These are phyloP conservation scores for Chironomus riparius DNA, from an alignment of 2,888 invertebrate species.

Conservation along the genomic window DNA sequence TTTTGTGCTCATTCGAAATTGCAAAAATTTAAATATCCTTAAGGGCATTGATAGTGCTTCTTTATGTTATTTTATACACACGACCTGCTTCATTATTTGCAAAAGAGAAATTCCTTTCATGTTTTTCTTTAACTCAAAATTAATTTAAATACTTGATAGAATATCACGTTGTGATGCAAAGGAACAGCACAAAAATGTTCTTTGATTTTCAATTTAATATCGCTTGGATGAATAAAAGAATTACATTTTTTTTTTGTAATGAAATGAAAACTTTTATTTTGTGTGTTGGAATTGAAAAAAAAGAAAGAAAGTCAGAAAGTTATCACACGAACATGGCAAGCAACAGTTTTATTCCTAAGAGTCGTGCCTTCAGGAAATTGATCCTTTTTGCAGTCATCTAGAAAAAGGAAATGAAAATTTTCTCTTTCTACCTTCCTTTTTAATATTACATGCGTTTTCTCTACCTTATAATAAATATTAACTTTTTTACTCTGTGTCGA, in stretches of 20 bases:
- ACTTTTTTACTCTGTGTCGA: neutral
- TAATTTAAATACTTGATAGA: neutral
- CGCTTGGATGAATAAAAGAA: neutral
- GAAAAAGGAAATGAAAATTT: conserved; percentile 6
- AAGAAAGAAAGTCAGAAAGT: neutral
- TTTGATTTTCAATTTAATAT: neutral
- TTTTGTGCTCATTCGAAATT: too few species aligned
- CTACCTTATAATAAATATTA: neutral
- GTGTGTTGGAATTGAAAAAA: too few species aligned
- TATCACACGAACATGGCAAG: neutral
- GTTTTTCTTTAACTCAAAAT: neutral
- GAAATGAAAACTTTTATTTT: too few species aligned
- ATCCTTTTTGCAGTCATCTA: neutral
- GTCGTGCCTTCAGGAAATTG: conserved; percentile 12
- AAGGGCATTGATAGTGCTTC: neutral
- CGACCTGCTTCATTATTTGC: neutral
- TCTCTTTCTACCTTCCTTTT: neutral
- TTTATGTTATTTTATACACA: neutral
- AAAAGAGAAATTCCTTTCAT: neutral
- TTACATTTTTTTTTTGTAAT: neutral
- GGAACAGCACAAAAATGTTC: neutral
- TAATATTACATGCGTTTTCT: neutral
- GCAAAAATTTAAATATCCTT: neutral
- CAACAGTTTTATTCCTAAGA: neutral
- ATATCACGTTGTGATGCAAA: neutral